These are phyloP conservation scores for Pandemis cinnamomeana DNA, from an alignment of 2,888 invertebrate genomes.

Conservation along the genomic window DNA sequence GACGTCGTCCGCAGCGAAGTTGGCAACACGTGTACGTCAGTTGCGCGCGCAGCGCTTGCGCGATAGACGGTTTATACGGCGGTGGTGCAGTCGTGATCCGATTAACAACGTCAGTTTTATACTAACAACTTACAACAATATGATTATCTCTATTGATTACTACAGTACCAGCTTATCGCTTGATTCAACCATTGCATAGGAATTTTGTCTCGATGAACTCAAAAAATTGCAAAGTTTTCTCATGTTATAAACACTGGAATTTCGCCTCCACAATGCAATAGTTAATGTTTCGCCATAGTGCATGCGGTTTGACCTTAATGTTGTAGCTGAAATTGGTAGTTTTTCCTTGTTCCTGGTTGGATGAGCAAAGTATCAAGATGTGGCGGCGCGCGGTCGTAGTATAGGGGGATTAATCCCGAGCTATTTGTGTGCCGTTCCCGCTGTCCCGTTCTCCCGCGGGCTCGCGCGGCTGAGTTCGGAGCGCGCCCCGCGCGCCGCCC, in stretches of 20 bases:
- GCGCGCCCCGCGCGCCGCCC: slow-evolving; percentile 61
- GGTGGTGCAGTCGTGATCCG: slow-evolving; percentile 83
- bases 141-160: slow-evolving; percentile 42
- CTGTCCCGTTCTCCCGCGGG: slow-evolving; percentile 61
- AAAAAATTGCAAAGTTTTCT: slow-evolving; percentile 10
- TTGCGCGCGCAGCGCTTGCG: slow-evolving; percentile 82
- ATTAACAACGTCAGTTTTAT: slow-evolving; percentile 83
- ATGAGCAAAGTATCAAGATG: slow-evolving; percentile 54
- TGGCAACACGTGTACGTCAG: slow-evolving; percentile 78
- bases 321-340: slow-evolving; percentile 11
- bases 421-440: slow-evolving; percentile 73
- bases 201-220: slow-evolving; percentile 5
- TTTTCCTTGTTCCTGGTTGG: slow-evolving; percentile 8
- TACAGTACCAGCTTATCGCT: slow-evolving; percentile 58
- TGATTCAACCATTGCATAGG: slow-evolving; percentile 58
- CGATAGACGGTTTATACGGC: slow-evolving; percentile 83
- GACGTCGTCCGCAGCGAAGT: slow-evolving; percentile 73
- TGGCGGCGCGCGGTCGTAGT: slow-evolving; percentile 59
- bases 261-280: slow-evolving; percentile 44
- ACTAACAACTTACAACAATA: slow-evolving; percentile 55
- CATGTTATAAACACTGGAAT: slow-evolving; percentile 49
- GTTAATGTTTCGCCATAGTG: slow-evolving; percentile 34
- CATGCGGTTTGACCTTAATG: slow-evolving; percentile 24
- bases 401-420: slow-evolving; percentile 72
- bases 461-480: slow-evolving; percentile 69